phyloP scores from a whole-genome alignment of 2,888 invertebrate genomes.

The Meghimatium bilineatum region DNA sequence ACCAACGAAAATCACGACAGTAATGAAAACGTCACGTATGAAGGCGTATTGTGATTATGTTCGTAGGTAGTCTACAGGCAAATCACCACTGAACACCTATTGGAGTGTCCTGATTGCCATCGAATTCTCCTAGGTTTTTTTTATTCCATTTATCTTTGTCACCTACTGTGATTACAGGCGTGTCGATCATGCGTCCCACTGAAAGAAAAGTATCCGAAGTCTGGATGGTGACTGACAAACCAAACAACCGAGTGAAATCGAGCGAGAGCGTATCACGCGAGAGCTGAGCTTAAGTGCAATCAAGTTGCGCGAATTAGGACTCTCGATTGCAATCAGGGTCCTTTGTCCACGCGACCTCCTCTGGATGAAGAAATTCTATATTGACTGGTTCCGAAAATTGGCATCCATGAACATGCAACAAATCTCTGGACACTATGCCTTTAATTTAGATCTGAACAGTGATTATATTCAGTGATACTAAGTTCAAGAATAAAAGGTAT shows the following conservation, averaged over 20 bases:
- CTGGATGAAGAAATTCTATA: neutral
- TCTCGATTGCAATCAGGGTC: conserved; percentile 42
- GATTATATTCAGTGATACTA: too few relatives aligned
- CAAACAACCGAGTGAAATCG: neutral
- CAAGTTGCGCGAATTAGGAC: conserved; percentile 2
- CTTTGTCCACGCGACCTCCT: conserved; percentile 33
- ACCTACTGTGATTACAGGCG: neutral
- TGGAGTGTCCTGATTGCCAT: too few relatives aligned
- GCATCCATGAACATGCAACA: conserved; percentile 11
- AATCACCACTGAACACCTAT: too few relatives aligned
- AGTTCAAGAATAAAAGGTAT: too few relatives aligned
- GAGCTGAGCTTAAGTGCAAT: conserved; percentile 35
- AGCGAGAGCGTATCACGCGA: neutral
- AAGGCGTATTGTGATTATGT: too few relatives aligned
- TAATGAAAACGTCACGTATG: too few relatives aligned
- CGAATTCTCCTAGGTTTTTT: neutral
- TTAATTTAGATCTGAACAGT: neutral
- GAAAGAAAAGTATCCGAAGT: neutral
- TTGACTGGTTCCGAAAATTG: neutral
- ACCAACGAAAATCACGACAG: too few relatives aligned
- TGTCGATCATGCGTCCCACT: neutral
- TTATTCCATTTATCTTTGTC: neutral
- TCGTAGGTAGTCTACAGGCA: too few relatives aligned
- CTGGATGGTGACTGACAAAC: neutral
- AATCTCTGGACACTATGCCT: neutral